A percentile compares a stretch with the other conserved stretches of the same genome.
phyloP scores from a whole-genome alignment of 2,888 invertebrate species.

The Pollenia griseotomentosa region DNA sequence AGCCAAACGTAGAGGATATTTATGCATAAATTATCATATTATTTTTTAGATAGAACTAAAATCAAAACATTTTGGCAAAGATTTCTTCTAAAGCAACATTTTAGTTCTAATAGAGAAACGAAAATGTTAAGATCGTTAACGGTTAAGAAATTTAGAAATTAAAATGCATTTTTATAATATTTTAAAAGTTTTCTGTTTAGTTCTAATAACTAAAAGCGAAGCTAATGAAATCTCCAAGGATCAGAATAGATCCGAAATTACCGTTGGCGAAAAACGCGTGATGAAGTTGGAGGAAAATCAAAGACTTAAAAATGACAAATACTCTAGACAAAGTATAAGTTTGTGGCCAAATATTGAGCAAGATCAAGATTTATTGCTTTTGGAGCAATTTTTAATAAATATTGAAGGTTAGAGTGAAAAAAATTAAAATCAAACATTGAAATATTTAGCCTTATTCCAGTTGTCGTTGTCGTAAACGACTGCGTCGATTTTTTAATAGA shows the following conservation, averaged over 20 bases:
- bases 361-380: constrained; percentile 67
- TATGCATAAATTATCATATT: constrained; percentile 65
- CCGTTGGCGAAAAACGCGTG: background rate
- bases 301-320: constrained; percentile 47
- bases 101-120: constrained; percentile 57
- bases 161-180: constrained; percentile 3
- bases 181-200: constrained; percentile 19
- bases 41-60: background rate
- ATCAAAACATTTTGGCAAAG: constrained; percentile 14
- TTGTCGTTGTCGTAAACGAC: too few relatives aligned
- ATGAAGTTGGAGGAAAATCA: background rate
- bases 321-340: constrained; percentile 65
- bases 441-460: too few relatives aligned
- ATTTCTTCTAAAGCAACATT: constrained; percentile 2
- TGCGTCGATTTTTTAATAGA: too few relatives aligned
- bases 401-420: constrained; percentile 73
- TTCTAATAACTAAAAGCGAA: background rate
- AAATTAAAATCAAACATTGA: background rate
- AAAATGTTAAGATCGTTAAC: constrained; percentile 60
- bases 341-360: constrained; percentile 73
- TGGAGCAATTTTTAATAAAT: constrained; percentile 62
- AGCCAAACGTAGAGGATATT: constrained; percentile 63
- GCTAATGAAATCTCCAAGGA: constrained; percentile 2
- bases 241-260: background rate
- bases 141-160: constrained; percentile 2